Base-by-base conservation (phyloP, 1,140 invertebrate species). In the Zaprionus inermis region DNA sequence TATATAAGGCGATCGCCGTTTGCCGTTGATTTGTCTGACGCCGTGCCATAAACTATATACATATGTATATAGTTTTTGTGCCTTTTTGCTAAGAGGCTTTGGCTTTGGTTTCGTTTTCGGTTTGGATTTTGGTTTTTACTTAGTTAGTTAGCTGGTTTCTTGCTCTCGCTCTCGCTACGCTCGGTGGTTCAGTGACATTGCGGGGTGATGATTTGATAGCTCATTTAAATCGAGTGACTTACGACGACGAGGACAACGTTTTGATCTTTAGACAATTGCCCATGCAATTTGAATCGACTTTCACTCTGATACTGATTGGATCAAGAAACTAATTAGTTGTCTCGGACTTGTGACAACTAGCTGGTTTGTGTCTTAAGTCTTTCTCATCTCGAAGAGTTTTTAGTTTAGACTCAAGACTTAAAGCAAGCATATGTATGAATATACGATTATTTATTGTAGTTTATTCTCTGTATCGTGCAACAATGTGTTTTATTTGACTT, bases 141-240 rank as follows among this genome's bases (percentile, higher is more conserved):
- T 49, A 49, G 49, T 60, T 55, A 55, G 28, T 60, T 72, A 36
- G 57, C 49, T 34, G 12, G 64, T 14, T 36, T 65, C 24, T 18
- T 51, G 36, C 38, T 30, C 41, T 41, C 41, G 28, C 22, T 22
- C 32, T 32, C 44, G 18, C 10, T 20, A 14, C 32, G 11, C 20
- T 12, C 11, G 28, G 49, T 88, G 60, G 82, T 86, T 86, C 83
- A 86, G 88, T 86, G 83, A 86, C 83, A 85, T 56, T 38, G 57
- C 56, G 72, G 72, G 76, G 83, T 88, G 83, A 79, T 75, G 76
- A 88, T 88, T 86, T 88, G 83, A 88, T 88, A 60, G 79, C 83
- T 86, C 69, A 86, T 88, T 88, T 83, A 88, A 86, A 88, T 88
- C 52, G 79, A 30, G n/a, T 58, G 56, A 64, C 49, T 69, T 76